These are phyloP conservation scores for Otolemur crassicaudatus DNA, from an alignment of 2,797 vertebrate genomes.

Conservation along the genomic window DNA sequence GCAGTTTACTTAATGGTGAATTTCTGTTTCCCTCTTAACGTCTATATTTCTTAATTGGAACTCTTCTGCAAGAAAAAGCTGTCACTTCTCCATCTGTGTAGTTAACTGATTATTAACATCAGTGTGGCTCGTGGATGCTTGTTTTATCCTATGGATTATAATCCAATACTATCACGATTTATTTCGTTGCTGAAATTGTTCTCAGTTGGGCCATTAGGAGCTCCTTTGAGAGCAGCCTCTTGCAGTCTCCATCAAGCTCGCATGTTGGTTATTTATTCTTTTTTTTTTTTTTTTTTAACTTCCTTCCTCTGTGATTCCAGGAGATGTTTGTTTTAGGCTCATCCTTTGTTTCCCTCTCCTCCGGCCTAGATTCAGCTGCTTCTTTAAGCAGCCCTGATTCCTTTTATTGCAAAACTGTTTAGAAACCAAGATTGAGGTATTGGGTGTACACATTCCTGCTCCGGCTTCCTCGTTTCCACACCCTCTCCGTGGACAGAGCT, in stretches of 20 bases:
- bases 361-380: neutral
- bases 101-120: neutral
- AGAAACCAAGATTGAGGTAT: neutral
- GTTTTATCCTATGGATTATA: neutral
- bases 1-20: neutral
- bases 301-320: neutral
- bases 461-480: neutral
- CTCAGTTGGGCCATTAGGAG: neutral
- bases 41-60: neutral
- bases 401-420: neutral
- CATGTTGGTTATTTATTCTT: neutral
- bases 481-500: neutral
- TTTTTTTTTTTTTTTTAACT: neutral
- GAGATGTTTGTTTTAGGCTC: neutral
- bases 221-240: neutral
- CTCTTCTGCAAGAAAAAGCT: neutral
- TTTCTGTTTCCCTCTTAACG: neutral
- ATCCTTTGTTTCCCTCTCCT: neutral
- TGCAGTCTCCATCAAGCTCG: too few relatives aligned
- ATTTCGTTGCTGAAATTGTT: too few relatives aligned
- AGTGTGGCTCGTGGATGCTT: neutral
- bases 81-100: accelerated
- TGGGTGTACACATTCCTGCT: neutral
- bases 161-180: neutral
- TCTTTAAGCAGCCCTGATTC: neutral